These are phyloP conservation scores for Cnemophilus loriae DNA, from an alignment of 2,113 vertebrate species.

Conservation along the genomic window DNA sequence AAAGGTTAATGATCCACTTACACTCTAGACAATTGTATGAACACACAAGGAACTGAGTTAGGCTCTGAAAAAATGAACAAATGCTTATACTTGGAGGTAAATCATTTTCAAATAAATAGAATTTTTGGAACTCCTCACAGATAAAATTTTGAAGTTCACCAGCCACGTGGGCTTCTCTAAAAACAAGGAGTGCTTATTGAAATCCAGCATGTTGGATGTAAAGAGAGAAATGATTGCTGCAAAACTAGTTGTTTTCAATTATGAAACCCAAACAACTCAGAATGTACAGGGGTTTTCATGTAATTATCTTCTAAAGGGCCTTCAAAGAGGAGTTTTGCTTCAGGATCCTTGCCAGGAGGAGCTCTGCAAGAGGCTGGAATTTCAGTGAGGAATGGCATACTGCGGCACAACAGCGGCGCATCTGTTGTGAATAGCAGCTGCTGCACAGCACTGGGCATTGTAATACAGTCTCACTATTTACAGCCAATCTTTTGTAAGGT, in stretches of 20 bases:
- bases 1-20: neutral
- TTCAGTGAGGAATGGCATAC: slow-evolving; percentile 32
- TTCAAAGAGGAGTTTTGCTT: slow-evolving; percentile 18
- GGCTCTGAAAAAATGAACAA: neutral
- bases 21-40: neutral
- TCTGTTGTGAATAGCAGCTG: slow-evolving; percentile 60
- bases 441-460: neutral
- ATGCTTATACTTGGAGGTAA: neutral
- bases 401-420: rapidly evolving
- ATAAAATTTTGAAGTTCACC: neutral
- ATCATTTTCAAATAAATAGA: neutral
- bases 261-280: neutral
- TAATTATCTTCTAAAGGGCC: neutral
- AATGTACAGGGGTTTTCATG: neutral
- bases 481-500: neutral
- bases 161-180: neutral
- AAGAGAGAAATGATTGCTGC: neutral
- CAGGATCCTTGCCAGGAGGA: slow-evolving; percentile 30
- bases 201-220: neutral
- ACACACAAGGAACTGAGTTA: neutral
- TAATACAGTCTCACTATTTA: neutral
- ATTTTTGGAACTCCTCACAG: neutral
- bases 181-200: neutral
- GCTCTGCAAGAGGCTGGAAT: slow-evolving; percentile 37
- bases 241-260: neutral